phyloP scores from a whole-genome alignment of 2,888 invertebrate genomes.

The Hyles lineata region DNA sequence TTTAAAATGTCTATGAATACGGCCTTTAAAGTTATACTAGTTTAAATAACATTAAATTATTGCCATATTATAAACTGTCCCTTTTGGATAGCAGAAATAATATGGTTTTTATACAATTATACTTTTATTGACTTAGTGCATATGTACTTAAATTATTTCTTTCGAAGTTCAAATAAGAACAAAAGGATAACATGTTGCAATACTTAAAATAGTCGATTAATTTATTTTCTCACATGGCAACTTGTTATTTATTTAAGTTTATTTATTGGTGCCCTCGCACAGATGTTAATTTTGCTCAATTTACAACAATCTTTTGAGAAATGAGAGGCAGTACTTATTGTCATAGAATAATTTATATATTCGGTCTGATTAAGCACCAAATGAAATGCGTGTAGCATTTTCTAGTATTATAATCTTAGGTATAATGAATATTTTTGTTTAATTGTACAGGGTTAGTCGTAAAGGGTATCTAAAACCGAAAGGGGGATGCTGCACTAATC shows the following conservation, averaged over 20 bases:
- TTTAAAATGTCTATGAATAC: no score
- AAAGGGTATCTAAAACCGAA: no score
- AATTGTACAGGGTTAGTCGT: background rate
- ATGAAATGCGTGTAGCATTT: slow-evolving; percentile 8
- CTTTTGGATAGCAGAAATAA: background rate
- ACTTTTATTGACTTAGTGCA: background rate
- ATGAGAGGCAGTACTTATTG: background rate
- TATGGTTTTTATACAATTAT: background rate
- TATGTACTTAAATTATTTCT: background rate
- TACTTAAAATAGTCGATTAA: background rate
- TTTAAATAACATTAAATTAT: background rate
- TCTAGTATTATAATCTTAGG: background rate
- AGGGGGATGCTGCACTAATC: no score
- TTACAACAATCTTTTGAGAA: background rate
- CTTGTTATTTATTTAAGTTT: background rate
- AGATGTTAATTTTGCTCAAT: slow-evolving; percentile 9
- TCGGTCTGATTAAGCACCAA: slow-evolving; percentile 14
- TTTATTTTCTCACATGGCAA: background rate
- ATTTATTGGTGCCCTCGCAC: background rate
- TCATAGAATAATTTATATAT: background rate
- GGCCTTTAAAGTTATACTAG: background rate
- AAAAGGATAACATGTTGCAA: background rate
- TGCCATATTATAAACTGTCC: background rate
- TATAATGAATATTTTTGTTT: background rate
- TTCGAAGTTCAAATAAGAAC: background rate